These are phyloP conservation scores for Hypsopygia costalis DNA, from an alignment of 2,888 invertebrate species.

Conservation along the genomic window DNA sequence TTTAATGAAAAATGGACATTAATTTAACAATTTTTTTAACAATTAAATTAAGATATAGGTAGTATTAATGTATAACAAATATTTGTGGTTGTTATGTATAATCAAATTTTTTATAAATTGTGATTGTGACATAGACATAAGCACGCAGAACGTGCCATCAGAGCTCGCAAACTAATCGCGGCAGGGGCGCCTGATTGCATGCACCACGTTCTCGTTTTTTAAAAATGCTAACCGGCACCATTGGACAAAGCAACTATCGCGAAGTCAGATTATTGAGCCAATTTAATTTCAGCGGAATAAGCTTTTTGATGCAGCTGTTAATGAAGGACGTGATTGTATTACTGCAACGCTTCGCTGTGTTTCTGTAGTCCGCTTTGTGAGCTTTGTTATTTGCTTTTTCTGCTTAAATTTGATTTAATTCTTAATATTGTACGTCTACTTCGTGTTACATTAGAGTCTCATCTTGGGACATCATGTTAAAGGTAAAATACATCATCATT, in stretches of 20 bases:
- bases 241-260: slow-evolving; percentile 64
- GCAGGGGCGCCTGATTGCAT: slow-evolving; percentile 63
- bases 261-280: slow-evolving; percentile 60
- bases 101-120: too few species aligned
- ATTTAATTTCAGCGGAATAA: slow-evolving; percentile 61
- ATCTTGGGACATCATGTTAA: too few species aligned
- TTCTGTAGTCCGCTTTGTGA: neutral
- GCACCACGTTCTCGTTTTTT: slow-evolving; percentile 45
- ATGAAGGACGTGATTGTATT: slow-evolving; percentile 33
- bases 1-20: too few species aligned
- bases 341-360: slow-evolving; percentile 5
- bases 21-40: too few species aligned
- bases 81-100: too few species aligned
- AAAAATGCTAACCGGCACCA: slow-evolving; percentile 53
- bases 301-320: slow-evolving; percentile 29
- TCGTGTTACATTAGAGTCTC: too few species aligned
- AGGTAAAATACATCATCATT: too few species aligned
- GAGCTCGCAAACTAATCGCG: slow-evolving; percentile 62
- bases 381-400: neutral
- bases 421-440: too few species aligned
- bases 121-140: slow-evolving; percentile 38
- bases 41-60: too few species aligned
- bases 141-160: slow-evolving; percentile 58
- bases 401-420: too few species aligned
- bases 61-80: too few species aligned